Evolutionary conservation across 2,797 vertebrate genomes (phyloP).

Genomic region (Lindbergichthys nudifrons): DNA sequence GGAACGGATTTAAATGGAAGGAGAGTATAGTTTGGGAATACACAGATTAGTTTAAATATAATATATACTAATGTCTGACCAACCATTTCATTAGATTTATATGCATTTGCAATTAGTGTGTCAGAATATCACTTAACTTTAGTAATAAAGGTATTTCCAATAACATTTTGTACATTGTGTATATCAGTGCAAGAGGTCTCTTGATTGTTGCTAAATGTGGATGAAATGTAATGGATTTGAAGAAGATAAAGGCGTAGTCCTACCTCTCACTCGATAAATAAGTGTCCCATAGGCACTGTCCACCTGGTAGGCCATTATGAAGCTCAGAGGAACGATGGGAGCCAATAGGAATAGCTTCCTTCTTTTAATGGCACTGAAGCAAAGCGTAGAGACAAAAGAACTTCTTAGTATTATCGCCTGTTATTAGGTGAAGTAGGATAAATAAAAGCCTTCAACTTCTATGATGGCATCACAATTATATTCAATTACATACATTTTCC

Average conservation of each 20-base stretch:
- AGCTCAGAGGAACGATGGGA: slow-evolving; percentile 88
- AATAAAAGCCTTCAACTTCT: not conserved
- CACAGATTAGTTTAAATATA: not conserved
- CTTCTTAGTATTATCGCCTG: not conserved
- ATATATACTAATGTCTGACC: not conserved
- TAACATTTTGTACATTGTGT: not conserved
- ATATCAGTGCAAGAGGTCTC: not conserved
- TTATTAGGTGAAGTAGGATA: not conserved
- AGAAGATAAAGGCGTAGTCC: not conserved
- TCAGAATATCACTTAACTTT: not conserved
- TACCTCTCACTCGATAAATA: slow-evolving; percentile 90
- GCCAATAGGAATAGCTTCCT: slow-evolving; percentile 83
- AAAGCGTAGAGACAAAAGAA: not conserved
- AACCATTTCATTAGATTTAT: not conserved
- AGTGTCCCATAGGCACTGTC: slow-evolving; percentile 91
- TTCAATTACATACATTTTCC: not conserved
- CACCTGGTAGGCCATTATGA: slow-evolving; percentile 88
- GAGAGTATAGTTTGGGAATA: not conserved
- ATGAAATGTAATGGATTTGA: not conserved
- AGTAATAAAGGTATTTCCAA: not conserved
- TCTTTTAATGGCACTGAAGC: slow-evolving; percentile 85
- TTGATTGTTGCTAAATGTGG: not conserved
- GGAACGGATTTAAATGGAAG: not conserved
- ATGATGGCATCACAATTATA: not conserved
- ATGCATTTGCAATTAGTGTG: not conserved